Conservation (phyloP, 1,140 invertebrate species). For the Drosophila nigromelanica region DNA sequence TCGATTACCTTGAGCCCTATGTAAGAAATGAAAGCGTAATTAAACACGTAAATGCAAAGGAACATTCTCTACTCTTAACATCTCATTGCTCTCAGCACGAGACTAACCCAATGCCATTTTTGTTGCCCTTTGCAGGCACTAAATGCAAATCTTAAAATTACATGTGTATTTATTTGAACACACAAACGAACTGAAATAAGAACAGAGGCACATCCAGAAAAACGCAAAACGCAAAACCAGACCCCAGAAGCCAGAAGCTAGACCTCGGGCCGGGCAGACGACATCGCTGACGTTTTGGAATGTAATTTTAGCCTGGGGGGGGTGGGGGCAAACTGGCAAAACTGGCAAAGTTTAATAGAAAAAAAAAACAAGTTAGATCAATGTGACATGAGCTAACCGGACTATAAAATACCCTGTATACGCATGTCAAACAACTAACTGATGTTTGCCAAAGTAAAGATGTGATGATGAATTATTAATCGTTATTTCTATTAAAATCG, state of each 20-base stretch:
- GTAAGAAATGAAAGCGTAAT: not conserved
- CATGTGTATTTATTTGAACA: conserved; percentile 72
- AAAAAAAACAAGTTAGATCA: conserved; percentile 9
- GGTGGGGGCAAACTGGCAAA: conserved; percentile 32
- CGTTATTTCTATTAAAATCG: no score
- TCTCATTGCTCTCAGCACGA: conserved; percentile 1
- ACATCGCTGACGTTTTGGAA: conserved; percentile 70
- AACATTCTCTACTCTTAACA: not conserved
- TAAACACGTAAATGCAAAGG: not conserved
- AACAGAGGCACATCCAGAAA: conserved; percentile 4
- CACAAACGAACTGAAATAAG: conserved; percentile 20
- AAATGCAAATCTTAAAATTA: conserved; percentile 74
- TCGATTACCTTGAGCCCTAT: not conserved
- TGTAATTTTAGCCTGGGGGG: conserved; percentile 71
- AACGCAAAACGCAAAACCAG: conserved; percentile 39
- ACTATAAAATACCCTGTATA: not conserved
- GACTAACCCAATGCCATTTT: conserved; percentile 4
- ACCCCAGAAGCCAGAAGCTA: conserved; percentile 28
- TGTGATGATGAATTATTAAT: no score
- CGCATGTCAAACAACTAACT: no score
- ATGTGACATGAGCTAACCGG: no score
- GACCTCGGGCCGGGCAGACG: conserved; percentile 44
- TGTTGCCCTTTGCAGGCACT: conserved; percentile 27
- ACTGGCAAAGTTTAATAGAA: conserved; percentile 66
- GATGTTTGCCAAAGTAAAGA: no score